Evolutionary conservation across 2,113 vertebrate genomes (phyloP), one percentile per base, ranked within the genome.

Genomic region (Brachyistius frenatus): DNA sequence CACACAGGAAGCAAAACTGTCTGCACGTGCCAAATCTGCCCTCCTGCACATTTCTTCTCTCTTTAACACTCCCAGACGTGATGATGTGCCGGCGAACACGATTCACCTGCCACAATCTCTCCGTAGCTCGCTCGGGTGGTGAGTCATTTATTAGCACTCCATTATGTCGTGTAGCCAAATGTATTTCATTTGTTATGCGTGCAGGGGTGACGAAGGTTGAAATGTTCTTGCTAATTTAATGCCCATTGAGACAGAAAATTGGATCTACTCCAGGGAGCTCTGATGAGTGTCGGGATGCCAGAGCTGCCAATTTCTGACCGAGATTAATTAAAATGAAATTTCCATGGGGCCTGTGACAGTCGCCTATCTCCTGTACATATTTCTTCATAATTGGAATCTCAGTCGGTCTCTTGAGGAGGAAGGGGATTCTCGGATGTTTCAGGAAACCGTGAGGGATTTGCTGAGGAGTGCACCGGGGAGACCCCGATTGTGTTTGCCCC

Each of bases 301-400:
- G 67, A 74, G 87, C 83, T 86, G 80, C 85, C 90, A 89, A 89
- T 93, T 90, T 81, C 88, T 92, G 73, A 82, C 86, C 75, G 75
- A 92, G 90, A 93, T 95, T 93, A 94, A 95, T 94, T 94, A 92
- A 92, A 94, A 91, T 84, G n/a, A 90, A 89, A 93, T 92, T 90
- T 94, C 83, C 76, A 73, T 53, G 78, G 88, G 86, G 88, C 74
- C 75, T 60, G 61, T 60, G 87, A 89, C 85, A 86, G 89, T 90
- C 56, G 62, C 82, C 76, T 35, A 23, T 88, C 85, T 83, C 88
- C 64, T 84, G 78, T 86, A 86, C 86, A 91, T 88, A 89, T 91
- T 93, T 92, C 90, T 85, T 83, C 75, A 80, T 92, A 93, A 93
- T 93, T 92, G 89, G 90, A 93, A 90, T 73, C 72, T 41, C 36